Evolutionary conservation across 2,113 vertebrate genomes (phyloP), one percentile per base, ranked within the genome.

Genomic region (Oostethus manadensis): DNA sequence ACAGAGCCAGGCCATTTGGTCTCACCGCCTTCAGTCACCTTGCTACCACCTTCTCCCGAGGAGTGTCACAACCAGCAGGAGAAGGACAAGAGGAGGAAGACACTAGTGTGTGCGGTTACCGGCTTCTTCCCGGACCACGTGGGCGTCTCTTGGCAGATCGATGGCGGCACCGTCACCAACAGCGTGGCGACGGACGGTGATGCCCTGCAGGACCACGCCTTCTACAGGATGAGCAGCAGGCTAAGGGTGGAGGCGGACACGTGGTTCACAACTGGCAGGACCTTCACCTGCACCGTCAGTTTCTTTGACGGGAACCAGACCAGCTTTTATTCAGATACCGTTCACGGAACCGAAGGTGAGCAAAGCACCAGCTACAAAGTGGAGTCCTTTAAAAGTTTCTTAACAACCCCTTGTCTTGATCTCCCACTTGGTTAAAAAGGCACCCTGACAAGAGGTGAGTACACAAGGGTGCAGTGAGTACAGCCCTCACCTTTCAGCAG

Each of bases 101-200:
- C 95, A 0, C 49, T 98, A 7, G 88, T 98, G 1, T 98, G 95
- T 61, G 76, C 93, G 76, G 93, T 84, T 60, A 88, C 64, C 0
- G 71, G 26, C 20, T 97, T 97, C 89, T 96, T 87, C 76, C 96
- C 96, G 0, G 92, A 97, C 80, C 91, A 94, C n/a, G 72, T 95
- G 68, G 46, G 11, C 0, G 73, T 97, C n/a, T 38, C 0, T 40
- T 98, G 94, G 95, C 0, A 49, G 23, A n/a, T 88, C 23, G 81
- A 88, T 0, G 80, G 1, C 0, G 1, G 6, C 0, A 0, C n/a
- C 0, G 59, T 46, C 17, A 60, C 0, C 0, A 3, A 40, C 0
- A 81, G 82, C 0, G 83, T 92, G 69, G 87, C 85, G 0, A 95
- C 88, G 0, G 93, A 95, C 68, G 3, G 17, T 1, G 42, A 33